These are phyloP conservation scores for Acropternis orthonyx DNA, from an alignment of 2,797 vertebrate genomes.

Conservation along the genomic window DNA sequence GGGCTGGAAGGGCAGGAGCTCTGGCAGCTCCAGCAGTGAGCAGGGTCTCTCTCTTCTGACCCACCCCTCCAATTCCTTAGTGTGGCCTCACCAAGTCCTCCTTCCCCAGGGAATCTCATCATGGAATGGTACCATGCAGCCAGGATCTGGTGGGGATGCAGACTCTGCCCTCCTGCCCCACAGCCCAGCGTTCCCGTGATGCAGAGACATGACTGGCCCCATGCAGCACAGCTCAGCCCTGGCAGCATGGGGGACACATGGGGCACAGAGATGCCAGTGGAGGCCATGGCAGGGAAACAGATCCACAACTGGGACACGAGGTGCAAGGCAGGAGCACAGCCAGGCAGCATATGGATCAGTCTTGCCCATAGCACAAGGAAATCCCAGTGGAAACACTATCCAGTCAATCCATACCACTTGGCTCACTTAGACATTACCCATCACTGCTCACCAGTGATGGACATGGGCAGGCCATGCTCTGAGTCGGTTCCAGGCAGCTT, in stretches of 20 bases:
- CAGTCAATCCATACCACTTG: neutral
- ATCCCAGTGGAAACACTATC: neutral
- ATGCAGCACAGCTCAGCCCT: neutral
- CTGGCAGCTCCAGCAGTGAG: neutral
- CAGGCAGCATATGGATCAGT: accelerated
- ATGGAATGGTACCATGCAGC: accelerated
- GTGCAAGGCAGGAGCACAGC: neutral
- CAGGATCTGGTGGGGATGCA: neutral
- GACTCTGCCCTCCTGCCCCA: neutral
- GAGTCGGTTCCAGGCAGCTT: neutral
- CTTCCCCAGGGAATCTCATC: neutral
- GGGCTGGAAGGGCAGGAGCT: neutral
- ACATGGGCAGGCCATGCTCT: accelerated
- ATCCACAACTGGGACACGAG: accelerated
- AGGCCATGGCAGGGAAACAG: accelerated
- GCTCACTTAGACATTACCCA: accelerated
- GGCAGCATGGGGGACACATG: accelerated
- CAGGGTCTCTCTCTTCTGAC: neutral
- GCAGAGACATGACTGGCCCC: neutral
- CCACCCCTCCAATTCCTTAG: neutral
- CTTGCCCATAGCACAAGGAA: neutral
- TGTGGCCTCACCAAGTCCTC: neutral
- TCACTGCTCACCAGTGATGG: accelerated
- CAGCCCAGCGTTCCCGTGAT: accelerated
- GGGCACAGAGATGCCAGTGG: neutral